phyloP scores from a whole-genome alignment of 2,888 invertebrate genomes.

The Trichacis sp. region DNA sequence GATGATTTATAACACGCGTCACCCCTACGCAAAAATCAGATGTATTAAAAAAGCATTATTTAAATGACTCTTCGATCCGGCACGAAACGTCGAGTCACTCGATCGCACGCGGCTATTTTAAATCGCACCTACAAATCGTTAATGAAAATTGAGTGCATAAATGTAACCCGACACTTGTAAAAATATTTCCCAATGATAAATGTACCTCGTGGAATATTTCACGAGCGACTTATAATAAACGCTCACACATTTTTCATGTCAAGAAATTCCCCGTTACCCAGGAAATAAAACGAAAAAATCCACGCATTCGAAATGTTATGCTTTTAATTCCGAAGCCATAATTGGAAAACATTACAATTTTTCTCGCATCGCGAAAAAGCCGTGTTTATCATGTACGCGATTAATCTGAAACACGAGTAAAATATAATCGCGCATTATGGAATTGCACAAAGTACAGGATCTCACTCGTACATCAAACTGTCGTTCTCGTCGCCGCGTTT shows the following conservation, averaged over 20 bases:
- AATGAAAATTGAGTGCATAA: conserved; percentile 25
- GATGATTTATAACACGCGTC: conserved; percentile 30
- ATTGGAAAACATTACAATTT: too few relatives aligned
- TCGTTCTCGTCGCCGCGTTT: conserved; percentile 37
- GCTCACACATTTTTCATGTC: neutral
- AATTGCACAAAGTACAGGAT: conserved; percentile 25
- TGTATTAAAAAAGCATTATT: conserved; percentile 27
- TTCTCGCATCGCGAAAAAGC: too few relatives aligned
- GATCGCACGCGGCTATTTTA: conserved; percentile 6
- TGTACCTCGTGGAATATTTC: conserved; percentile 9
- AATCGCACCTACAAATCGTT: conserved; percentile 25
- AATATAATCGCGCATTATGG: conserved; percentile 18
- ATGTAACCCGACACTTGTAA: conserved; percentile 21
- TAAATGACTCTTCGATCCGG: conserved; percentile 19
- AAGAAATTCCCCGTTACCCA: too few relatives aligned
- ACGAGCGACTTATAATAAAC: conserved; percentile 18
- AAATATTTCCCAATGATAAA: conserved; percentile 19
- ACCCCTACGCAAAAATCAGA: conserved; percentile 9
- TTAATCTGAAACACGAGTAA: conserved; percentile 29
- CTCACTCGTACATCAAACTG: conserved; percentile 42
- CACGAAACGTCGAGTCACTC: conserved; percentile 2
- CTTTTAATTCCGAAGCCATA: too few relatives aligned
- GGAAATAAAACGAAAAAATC: too few relatives aligned
- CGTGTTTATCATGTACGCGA: conserved; percentile 22
- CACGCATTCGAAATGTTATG: too few relatives aligned